Conservation (phyloP, 2,888 invertebrate species). For the Aporophyla lueneburgensis region DNA sequence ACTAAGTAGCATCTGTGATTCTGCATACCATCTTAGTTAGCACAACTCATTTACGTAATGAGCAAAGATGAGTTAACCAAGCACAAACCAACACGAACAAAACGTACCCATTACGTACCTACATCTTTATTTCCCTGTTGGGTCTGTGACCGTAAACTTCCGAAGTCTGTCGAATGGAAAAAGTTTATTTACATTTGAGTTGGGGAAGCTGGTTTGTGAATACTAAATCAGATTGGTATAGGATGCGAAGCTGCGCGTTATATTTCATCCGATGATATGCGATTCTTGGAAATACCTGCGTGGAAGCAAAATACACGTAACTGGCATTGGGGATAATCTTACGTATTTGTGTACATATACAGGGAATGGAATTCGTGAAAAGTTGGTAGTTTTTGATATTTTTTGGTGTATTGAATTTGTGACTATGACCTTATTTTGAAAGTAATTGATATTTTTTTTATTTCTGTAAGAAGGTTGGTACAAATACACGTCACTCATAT, state of each 20-base stretch:
- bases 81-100: slow-evolving; percentile 21
- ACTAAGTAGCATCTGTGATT: slow-evolving; percentile 23
- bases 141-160: slow-evolving; percentile 83
- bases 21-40: slow-evolving; percentile 30
- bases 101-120: slow-evolving; percentile 72
- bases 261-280: slow-evolving; percentile 54
- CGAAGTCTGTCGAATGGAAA: slow-evolving; percentile 85
- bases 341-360: slow-evolving; percentile 5
- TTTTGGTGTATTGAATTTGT: too few species aligned
- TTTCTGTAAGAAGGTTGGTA: too few species aligned
- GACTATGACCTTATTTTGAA: background rate
- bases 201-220: slow-evolving; percentile 84
- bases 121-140: slow-evolving; percentile 84
- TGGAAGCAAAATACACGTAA: slow-evolving; percentile 20
- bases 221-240: slow-evolving; percentile 80
- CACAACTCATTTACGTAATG: slow-evolving; percentile 65
- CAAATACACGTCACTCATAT: too few species aligned
- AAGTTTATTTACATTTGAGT: slow-evolving; percentile 89
- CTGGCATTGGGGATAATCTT: background rate
- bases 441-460: too few species aligned
- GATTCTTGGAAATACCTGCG: slow-evolving; percentile 48
- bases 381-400: background rate
- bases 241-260: slow-evolving; percentile 39
- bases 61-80: slow-evolving; percentile 60
- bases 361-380: slow-evolving; percentile 2